These are phyloP conservation scores for Oligia fasciuncula DNA, from an alignment of 2,888 invertebrate genomes.

Conservation along the genomic window DNA sequence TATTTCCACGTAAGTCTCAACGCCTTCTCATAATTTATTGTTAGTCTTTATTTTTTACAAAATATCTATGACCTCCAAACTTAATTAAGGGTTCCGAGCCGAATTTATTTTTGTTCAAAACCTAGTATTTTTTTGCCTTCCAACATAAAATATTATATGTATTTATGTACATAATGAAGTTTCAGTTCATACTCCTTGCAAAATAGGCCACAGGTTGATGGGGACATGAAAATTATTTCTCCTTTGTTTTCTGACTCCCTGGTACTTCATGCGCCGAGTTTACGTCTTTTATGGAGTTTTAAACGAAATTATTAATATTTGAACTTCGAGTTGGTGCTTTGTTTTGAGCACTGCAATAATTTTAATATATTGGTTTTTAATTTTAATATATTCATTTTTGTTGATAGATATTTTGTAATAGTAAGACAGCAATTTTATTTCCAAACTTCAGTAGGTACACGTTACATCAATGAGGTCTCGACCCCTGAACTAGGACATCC, in stretches of 20 bases:
- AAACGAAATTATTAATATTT: slow-evolving; percentile 53
- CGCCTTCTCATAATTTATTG: not conserved
- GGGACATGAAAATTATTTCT: slow-evolving; percentile 50
- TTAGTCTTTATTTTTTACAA: slow-evolving; percentile 10
- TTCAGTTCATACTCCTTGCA: slow-evolving; percentile 16
- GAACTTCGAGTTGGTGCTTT: slow-evolving; percentile 40
- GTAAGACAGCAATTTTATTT: not conserved
- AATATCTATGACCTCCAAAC: slow-evolving; percentile 6
- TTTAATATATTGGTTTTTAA: not conserved
- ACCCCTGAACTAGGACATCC: not conserved
- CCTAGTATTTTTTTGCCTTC: slow-evolving; percentile 15
- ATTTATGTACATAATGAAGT: slow-evolving; percentile 7
- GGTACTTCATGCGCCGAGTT: slow-evolving; percentile 29
- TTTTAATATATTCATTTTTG: slow-evolving; percentile 4
- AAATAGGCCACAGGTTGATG: slow-evolving; percentile 32
- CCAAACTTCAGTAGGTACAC: not conserved
- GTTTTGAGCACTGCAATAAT: slow-evolving; percentile 15
- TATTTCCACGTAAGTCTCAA: not conserved
- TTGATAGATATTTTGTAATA: not conserved
- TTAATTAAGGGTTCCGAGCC: slow-evolving; percentile 4
- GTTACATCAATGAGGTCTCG: not conserved
- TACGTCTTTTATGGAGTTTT: slow-evolving; percentile 37
- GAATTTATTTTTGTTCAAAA: slow-evolving; percentile 35
- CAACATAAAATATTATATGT: slow-evolving; percentile 10
- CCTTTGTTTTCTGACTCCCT: slow-evolving; percentile 48